Evolutionary conservation across 2,113 vertebrate genomes (phyloP).

Genomic region (Pseudorectes ferrugineus): DNA sequence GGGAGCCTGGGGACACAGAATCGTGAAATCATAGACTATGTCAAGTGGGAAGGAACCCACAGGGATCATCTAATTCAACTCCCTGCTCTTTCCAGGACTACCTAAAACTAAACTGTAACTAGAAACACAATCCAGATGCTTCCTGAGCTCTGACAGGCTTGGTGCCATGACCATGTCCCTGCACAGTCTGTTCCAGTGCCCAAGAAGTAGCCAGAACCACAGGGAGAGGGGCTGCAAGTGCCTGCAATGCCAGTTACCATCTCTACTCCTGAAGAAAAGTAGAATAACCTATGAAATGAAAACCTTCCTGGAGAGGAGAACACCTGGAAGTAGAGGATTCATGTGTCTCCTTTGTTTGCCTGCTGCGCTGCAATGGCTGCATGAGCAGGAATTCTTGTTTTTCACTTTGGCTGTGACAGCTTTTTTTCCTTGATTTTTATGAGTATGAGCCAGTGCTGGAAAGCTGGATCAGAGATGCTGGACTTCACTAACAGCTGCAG

Average conservation of each 20-base stretch:
- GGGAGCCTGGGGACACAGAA: background rate
- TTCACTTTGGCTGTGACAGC: background rate
- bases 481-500: background rate
- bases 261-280: background rate
- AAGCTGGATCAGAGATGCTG: background rate
- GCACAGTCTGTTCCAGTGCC: background rate
- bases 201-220: background rate
- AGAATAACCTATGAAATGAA: background rate
- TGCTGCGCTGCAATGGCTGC: background rate
- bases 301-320: background rate
- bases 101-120: background rate
- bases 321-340: background rate
- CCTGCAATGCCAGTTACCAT: background rate
- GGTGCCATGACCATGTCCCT: fast-evolving
- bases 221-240: background rate
- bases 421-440: background rate
- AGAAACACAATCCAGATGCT: background rate
- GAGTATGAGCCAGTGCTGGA: background rate
- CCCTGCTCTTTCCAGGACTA: background rate
- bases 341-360: background rate
- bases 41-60: background rate
- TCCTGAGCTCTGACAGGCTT: background rate
- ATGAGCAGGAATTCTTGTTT: background rate
- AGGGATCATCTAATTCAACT: background rate
- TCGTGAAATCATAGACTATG: background rate